Percentiles rank a stretch among this genome's conserved stretches.
phyloP scores from a whole-genome alignment of 2,888 invertebrate genomes.

The Geophilus truncorum region DNA sequence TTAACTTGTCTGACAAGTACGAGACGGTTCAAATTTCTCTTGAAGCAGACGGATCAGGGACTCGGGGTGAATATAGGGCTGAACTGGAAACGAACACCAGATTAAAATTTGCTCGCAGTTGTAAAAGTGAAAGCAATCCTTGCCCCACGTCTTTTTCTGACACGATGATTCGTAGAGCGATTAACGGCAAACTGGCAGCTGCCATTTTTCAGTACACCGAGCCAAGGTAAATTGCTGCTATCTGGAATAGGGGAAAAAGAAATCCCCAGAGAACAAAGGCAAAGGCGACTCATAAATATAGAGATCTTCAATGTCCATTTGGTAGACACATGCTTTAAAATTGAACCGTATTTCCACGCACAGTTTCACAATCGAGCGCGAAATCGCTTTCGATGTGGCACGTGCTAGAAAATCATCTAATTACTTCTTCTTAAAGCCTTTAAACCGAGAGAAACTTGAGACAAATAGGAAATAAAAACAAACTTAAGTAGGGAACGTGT shows the following conservation, averaged over 20 bases:
- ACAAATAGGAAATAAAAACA: background rate
- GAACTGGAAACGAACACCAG: background rate
- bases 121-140: background rate
- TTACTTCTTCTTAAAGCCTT: too few species aligned
- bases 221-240: conserved; percentile 3
- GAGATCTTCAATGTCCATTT: conserved; percentile 4
- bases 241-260: background rate
- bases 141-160: conserved; percentile 3
- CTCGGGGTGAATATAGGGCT: background rate
- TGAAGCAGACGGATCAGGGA: background rate
- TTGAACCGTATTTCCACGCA: background rate
- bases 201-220: conserved; percentile 8
- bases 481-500: background rate
- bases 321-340: background rate
- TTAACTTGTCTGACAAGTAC: background rate
- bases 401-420: too few species aligned
- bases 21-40: background rate
- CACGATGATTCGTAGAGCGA: conserved; percentile 8
- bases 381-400: too few species aligned
- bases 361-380: too few species aligned
- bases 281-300: conserved; percentile 21
- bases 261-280: conserved; percentile 2
- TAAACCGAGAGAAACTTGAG: too few species aligned
- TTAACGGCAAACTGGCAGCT: conserved; percentile 3
- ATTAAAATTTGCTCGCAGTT: background rate